Evolutionary conservation across 2,888 invertebrate species (phyloP), one percentile per base, ranked within the genome.

Genomic region (Eupeodes latifasciatus): DNA sequence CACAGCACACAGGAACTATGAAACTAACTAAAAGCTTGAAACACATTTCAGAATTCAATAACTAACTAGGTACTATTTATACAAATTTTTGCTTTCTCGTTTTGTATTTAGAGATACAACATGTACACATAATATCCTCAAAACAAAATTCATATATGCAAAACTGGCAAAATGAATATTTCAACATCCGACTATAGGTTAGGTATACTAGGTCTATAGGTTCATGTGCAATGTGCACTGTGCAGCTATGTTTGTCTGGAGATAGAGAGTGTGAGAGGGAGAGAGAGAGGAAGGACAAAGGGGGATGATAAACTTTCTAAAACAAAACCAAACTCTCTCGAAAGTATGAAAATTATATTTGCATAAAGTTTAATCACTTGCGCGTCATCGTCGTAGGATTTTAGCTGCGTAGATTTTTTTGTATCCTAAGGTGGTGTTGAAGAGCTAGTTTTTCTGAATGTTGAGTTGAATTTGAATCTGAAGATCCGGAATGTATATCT

Each of bases 301-400:
- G 34, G 55, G 77, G 74, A 85, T 88, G 88, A 74, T 75, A 78
- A 88, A 88, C 78, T 88, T 88, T 81, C 81, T 78, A 75, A 86
- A 66, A 66, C 47, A 47, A 66, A 47, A 78, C 78, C 59, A 77
- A 82, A 79, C 69, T 74, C 47, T 44, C 16, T 76, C 27, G 5
- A 59, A 88, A 88, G 85, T 85, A 88, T 74, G 85, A 81, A 85
- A 88, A 85, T 85, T 81, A 85, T 88, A 85, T 88, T 88, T 88
- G 85, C 88, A 88, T 88, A 85, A 88, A 88, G 85, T 88, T 88
- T 88, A 85, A 88, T 88, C 85, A 88, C 85, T 88, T 88, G 79
- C 12, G 44, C 44, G 34, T 40, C 40, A 4, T 40, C 40, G 40
- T 40, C 55, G 55, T 80, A 14, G 77, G 84, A 84, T 75, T 74